phyloP scores from a whole-genome alignment of 1,140 invertebrate species.

The Dendroctonus ponderosae region DNA sequence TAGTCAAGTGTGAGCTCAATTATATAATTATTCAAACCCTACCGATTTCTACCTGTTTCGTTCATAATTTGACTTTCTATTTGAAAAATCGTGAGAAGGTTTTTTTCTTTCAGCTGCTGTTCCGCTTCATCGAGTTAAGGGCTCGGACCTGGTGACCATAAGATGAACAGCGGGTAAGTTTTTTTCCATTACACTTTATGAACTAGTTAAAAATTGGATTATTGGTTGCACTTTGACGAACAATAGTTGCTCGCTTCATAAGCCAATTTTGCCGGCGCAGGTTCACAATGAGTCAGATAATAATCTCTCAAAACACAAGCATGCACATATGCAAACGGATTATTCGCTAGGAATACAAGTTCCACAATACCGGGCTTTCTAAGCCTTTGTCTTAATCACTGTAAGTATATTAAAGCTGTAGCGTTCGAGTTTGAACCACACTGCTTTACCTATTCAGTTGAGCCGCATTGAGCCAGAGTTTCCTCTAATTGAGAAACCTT shows the following conservation, averaged over 20 bases:
- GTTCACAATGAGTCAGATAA: slow-evolving; percentile 14
- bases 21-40: too few species aligned
- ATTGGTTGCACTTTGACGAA: background rate
- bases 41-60: too few species aligned
- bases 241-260: background rate
- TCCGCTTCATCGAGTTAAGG: too few species aligned
- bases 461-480: too few species aligned
- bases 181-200: too few species aligned
- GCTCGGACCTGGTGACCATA: too few species aligned
- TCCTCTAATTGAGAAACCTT: too few species aligned
- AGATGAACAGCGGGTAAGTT: too few species aligned
- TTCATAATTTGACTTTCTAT: too few species aligned
- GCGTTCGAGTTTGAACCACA: slow-evolving; percentile 9
- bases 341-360: slow-evolving; percentile 23
- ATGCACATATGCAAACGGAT: slow-evolving; percentile 27
- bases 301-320: slow-evolving; percentile 26
- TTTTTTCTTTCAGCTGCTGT: background rate
- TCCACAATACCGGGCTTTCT: slow-evolving; percentile 16
- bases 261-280: background rate
- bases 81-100: background rate
- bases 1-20: too few species aligned
- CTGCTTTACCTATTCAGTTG: slow-evolving; percentile 14
- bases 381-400: slow-evolving; percentile 26
- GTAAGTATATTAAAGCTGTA: slow-evolving; percentile 17
- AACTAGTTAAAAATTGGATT: too few species aligned